Evolutionary conservation across 2,888 invertebrate genomes (phyloP).

Genomic region (Cheilosia vulpina): DNA sequence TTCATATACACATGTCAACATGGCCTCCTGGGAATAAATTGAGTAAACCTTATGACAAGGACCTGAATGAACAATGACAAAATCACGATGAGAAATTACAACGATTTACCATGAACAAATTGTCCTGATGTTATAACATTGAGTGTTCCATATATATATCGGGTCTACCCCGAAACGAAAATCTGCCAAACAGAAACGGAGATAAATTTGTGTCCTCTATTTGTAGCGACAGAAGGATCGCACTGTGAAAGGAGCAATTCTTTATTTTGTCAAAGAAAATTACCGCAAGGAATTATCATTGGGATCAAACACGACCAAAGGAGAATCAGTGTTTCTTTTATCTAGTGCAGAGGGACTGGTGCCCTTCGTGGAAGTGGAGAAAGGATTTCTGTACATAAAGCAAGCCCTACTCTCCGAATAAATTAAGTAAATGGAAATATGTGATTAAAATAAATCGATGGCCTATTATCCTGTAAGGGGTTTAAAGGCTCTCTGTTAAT

Average conservation of each 20-base stretch:
- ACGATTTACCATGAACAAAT: conserved; percentile 72
- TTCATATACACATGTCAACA: conserved; percentile 63
- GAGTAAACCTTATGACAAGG: conserved; percentile 75
- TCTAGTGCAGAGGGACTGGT: not conserved
- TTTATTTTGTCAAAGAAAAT: conserved; percentile 61
- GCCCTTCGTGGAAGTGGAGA: conserved; percentile 13
- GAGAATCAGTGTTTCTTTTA: conserved; percentile 12
- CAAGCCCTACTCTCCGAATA: conserved; percentile 24
- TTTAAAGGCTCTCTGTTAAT: conserved; percentile 39
- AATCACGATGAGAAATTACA: conserved; percentile 75
- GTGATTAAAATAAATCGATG: conserved; percentile 58
- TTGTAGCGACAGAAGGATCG: conserved; percentile 58
- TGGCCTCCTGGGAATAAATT: conserved; percentile 67
- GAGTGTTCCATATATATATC: conserved; percentile 58
- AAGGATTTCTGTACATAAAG: not conserved
- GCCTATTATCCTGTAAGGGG: conserved; percentile 32
- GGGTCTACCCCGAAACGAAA: conserved; percentile 30
- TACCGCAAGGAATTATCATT: conserved; percentile 72
- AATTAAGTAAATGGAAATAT: conserved; percentile 39
- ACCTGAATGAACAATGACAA: conserved; percentile 73
- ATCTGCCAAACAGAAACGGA: conserved; percentile 38
- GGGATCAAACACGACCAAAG: conserved; percentile 27
- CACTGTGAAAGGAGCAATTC: conserved; percentile 48
- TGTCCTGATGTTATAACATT: conserved; percentile 65
- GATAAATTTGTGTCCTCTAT: conserved; percentile 67